Base-by-base conservation (phyloP, 2,797 vertebrate species). In the Ptychadena robeensis region DNA sequence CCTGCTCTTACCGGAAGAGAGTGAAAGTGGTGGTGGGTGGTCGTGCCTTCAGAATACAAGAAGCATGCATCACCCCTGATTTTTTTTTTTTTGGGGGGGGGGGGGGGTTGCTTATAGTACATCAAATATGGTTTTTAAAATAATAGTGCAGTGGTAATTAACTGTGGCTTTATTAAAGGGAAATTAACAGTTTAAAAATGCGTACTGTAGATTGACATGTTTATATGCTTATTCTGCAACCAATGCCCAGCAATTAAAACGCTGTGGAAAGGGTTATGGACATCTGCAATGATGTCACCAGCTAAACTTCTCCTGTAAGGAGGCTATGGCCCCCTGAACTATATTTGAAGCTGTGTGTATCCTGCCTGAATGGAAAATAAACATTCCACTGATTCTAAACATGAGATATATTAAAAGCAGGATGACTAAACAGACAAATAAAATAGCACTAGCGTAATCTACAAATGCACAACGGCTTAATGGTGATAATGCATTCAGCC, bases 331-430 rank as follows among this genome's bases (percentile, higher is more conserved):
- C 53, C 25, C 63, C 9, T 63, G 44, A 40, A 71, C 67, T 70
- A 38, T 70, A 79, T 71, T 71, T 61, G 75, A 27, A 32, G 64
- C 22, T 57, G 9, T 30, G 12, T 76, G 44, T 68, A 64, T 76
- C 65, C 80, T 4, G 6, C 48, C 44, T 22, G 35, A 2, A 57
- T 53, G 65, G 64, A 61, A 61, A 38, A 73, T 44, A 53, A 66
- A 37, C 79, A 73, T 74, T 34, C 70, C 59, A 68, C 34, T 57
- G 25, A 28, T n/a, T 66, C 44, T 40, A 44, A 73, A 74, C 79
- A 66, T 34, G 18, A 61, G 65, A 48, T 25, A n/a, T 9, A 34
- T 22, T 44, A 76, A 82, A 76, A 69, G 32, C 28, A 68, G 12
- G 32, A 68, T 70, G 80, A 61, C 72, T 25, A 22, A 12, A 53